These are phyloP conservation scores for Propithecus deckenii DNA, from an alignment of 2,797 vertebrate species.

Conservation along the genomic window DNA sequence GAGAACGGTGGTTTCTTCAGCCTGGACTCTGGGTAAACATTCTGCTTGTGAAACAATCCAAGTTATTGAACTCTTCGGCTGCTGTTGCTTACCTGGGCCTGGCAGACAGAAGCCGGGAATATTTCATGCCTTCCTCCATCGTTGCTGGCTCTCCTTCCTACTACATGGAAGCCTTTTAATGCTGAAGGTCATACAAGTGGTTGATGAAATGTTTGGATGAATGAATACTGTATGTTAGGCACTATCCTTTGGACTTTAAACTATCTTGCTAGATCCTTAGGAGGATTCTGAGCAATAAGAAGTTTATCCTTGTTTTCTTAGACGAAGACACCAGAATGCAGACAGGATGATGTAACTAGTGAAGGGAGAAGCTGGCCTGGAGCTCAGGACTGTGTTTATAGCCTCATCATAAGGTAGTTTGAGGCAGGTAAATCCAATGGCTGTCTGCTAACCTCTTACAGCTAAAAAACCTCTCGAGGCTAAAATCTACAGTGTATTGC, in stretches of 20 bases:
- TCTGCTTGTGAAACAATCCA: conserved; percentile 63
- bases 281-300: background rate
- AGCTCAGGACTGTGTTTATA: background rate
- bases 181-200: conserved; percentile 45
- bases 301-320: background rate
- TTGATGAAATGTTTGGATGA: conserved; percentile 50
- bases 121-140: background rate
- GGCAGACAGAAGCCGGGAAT: background rate
- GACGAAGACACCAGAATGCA: background rate
- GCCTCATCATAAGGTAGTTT: background rate
- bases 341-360: background rate
- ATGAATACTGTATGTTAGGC: background rate
- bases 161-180: background rate
- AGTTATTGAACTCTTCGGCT: background rate
- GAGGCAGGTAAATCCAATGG: background rate
- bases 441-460: background rate
- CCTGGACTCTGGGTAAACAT: conserved; percentile 37
- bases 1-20: conserved; percentile 37
- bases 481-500: background rate
- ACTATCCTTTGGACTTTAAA: background rate
- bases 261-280: background rate
- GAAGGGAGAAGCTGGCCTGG: background rate
- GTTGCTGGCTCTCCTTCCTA: background rate
- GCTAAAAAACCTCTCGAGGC: background rate
- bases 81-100: conserved; percentile 32